These are phyloP conservation scores for Hypocryptadius cinnamomeus DNA, from an alignment of 2,113 vertebrate genomes.

Conservation along the genomic window DNA sequence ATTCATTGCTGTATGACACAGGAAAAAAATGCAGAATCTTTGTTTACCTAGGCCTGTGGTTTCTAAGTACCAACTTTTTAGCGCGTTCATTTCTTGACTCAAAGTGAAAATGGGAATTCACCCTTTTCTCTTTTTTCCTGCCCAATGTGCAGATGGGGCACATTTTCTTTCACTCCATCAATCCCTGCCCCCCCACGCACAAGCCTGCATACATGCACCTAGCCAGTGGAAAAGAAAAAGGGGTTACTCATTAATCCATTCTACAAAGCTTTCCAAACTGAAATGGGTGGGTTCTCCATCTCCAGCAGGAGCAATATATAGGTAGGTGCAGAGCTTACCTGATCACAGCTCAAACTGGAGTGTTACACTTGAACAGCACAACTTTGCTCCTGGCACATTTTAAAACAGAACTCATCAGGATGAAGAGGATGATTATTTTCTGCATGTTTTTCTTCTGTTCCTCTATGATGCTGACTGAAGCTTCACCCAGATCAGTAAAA, in stretches of 20 bases:
- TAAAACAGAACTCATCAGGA: slow-evolving; percentile 25
- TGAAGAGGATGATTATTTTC: slow-evolving; percentile 60
- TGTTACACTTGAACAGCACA: slow-evolving; percentile 54
- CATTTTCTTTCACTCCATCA: slow-evolving; percentile 73
- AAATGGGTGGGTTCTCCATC: slow-evolving; percentile 83
- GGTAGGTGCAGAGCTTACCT: slow-evolving; percentile 74
- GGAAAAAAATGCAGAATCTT: slow-evolving; percentile 54
- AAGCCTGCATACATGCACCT: slow-evolving; percentile 69
- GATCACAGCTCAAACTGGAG: slow-evolving; percentile 67
- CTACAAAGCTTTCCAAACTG: slow-evolving; percentile 87
- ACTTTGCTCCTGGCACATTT: slow-evolving; percentile 13
- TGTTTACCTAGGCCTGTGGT: slow-evolving; percentile 67
- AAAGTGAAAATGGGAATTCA: slow-evolving; percentile 90
- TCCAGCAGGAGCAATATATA: slow-evolving; percentile 88
- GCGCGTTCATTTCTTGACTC: slow-evolving; percentile 70
- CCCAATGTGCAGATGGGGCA: slow-evolving; percentile 77
- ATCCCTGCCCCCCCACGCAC: slow-evolving; percentile 80
- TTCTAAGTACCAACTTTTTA: slow-evolving; percentile 41
- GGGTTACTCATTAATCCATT: slow-evolving; percentile 90
- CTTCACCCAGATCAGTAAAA: neutral
- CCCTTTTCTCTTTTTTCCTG: slow-evolving; percentile 86
- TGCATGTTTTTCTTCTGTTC: slow-evolving; percentile 55
- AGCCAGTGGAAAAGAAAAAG: slow-evolving; percentile 97
- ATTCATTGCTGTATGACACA: slow-evolving; percentile 54
- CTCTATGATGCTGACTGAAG: neutral